These are phyloP conservation scores for Pristionchus fissidentatus DNA, from an alignment of 2,888 invertebrate genomes.

Conservation along the genomic window DNA sequence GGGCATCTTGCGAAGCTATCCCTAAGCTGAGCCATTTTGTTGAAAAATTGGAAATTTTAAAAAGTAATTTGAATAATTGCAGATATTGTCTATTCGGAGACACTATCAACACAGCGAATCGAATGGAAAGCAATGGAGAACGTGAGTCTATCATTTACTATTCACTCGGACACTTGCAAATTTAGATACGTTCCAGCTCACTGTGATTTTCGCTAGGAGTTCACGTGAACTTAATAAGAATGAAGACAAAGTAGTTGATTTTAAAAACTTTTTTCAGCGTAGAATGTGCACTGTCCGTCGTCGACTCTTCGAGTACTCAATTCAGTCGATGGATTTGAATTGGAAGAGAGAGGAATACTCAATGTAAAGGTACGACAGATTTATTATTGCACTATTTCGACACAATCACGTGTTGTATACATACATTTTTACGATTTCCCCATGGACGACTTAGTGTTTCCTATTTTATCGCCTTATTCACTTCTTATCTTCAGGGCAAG, in stretches of 20 bases:
- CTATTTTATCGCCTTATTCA: background rate
- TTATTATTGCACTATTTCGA: background rate
- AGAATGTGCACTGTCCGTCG: conserved; percentile 73
- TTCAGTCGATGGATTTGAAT: conserved; percentile 63
- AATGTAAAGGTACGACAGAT: conserved; percentile 63
- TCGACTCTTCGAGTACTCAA: conserved; percentile 63
- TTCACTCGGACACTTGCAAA: no score
- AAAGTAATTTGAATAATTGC: background rate
- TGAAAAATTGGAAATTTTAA: no score
- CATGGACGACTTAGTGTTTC: no score
- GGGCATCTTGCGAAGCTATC: conserved; percentile 96
- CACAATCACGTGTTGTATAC: background rate
- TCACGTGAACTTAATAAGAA: background rate
- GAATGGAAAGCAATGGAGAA: conserved; percentile 85
- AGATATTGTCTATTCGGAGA: conserved; percentile 76
- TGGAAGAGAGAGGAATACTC: conserved; percentile 71
- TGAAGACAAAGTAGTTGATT: no score
- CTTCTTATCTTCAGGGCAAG: conserved; percentile 65
- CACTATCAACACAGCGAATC: conserved; percentile 77
- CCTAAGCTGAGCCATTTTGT: no score
- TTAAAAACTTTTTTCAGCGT: conserved; percentile 59
- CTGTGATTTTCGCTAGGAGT: no score
- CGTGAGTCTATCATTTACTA: conserved; percentile 81
- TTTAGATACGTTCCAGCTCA: no score
- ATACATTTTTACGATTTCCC: background rate